A percentile compares a stretch with the other conserved stretches of the same genome.
phyloP scores from a whole-genome alignment of 2,888 invertebrate genomes.

The Clistopyga incitator region DNA sequence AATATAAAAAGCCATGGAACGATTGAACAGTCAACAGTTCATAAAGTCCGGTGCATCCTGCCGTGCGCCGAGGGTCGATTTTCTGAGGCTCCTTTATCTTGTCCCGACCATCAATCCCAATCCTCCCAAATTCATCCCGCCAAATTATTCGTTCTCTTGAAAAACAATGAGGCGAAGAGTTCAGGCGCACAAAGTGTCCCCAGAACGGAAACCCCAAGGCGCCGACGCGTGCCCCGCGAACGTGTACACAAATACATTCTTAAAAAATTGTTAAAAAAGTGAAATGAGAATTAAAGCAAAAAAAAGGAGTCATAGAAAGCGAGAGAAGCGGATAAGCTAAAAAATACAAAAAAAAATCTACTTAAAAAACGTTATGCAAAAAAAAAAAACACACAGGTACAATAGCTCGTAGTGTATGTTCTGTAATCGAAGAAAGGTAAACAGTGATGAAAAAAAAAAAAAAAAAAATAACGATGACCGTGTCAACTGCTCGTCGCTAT shows the following conservation, averaged over 20 bases:
- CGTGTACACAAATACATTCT: slow-evolving; percentile 80
- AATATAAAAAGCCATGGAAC: slow-evolving; percentile 74
- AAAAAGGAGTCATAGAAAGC: slow-evolving; percentile 62
- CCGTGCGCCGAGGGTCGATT: slow-evolving; percentile 80
- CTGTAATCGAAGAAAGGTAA: slow-evolving; percentile 83
- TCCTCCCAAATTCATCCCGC: slow-evolving; percentile 22
- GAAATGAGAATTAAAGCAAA: slow-evolving; percentile 66
- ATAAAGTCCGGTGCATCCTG: slow-evolving; percentile 79
- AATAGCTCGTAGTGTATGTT: slow-evolving; percentile 85
- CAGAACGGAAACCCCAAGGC: slow-evolving; percentile 76
- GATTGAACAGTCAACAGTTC: slow-evolving; percentile 79
- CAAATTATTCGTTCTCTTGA: slow-evolving; percentile 19
- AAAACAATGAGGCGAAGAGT: slow-evolving; percentile 51
- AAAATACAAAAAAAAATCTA: slow-evolving; percentile 59
- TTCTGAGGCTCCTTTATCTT: slow-evolving; percentile 68
- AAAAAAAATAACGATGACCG: slow-evolving; percentile 50
- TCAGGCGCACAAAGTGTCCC: slow-evolving; percentile 57
- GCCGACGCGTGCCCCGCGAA: slow-evolving; percentile 81
- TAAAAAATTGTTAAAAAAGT: slow-evolving; percentile 75
- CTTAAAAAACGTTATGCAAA: slow-evolving; percentile 65
- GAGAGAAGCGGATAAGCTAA: slow-evolving; percentile 67
- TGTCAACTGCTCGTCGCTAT: slow-evolving; percentile 8
- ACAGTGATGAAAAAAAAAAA: slow-evolving; percentile 71
- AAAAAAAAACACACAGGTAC: slow-evolving; percentile 77
- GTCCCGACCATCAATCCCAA: slow-evolving; percentile 45